Percentiles rank a stretch among this genome's conserved stretches.
Evolutionary conservation across 23 tunicate species (phyloP).

Genomic region (Halocynthia roretzi): DNA sequence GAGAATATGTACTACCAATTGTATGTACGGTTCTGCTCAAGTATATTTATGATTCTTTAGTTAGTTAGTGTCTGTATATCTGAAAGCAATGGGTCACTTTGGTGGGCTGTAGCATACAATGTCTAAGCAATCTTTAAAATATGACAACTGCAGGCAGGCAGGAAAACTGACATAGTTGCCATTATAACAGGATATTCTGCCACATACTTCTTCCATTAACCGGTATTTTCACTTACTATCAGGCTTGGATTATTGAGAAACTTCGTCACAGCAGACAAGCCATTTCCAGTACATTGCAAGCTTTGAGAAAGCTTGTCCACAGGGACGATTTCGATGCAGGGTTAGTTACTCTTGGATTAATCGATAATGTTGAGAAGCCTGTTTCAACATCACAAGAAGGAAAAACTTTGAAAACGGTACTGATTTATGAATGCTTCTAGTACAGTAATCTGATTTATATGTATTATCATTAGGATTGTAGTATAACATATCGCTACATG

Average conservation of each 20-base stretch:
- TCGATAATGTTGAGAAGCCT: constrained; percentile 5
- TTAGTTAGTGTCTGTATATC: too few species aligned
- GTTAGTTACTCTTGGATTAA: not conserved
- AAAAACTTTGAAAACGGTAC: too few species aligned
- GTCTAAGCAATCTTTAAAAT: too few species aligned
- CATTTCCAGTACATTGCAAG: not conserved
- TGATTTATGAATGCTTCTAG: too few species aligned
- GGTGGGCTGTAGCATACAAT: too few species aligned
- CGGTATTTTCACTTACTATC: not conserved
- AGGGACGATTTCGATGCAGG: constrained; percentile 9
- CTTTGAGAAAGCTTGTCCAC: not conserved
- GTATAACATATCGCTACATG: not conserved
- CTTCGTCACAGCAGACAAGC: constrained; percentile 9
- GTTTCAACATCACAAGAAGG: not conserved
- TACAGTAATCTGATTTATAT: not conserved
- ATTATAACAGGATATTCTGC: not conserved
- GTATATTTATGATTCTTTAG: too few species aligned
- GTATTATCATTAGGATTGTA: not conserved
- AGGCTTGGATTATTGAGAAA: constrained; percentile 13
- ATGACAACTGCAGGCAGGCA: too few species aligned
- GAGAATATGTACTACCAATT: too few species aligned
- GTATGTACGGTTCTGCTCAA: too few species aligned
- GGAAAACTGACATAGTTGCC: too few species aligned
- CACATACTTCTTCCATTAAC: too few species aligned
- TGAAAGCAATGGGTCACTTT: too few species aligned